These are phyloP conservation scores for Leptopterna dolabrata DNA, from an alignment of 2,888 invertebrate species.

Conservation along the genomic window DNA sequence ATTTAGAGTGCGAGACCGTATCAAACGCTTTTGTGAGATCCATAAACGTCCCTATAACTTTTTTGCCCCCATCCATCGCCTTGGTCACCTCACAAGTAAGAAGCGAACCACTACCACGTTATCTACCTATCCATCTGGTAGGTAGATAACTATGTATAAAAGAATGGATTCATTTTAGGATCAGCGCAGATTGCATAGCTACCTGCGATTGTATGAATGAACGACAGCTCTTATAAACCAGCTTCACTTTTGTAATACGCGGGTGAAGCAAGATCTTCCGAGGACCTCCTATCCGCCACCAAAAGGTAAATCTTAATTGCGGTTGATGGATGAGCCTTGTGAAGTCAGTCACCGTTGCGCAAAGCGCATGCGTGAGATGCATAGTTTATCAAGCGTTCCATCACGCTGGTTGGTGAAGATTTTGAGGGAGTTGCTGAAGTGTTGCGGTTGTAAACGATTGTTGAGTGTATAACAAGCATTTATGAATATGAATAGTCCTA, in stretches of 20 bases:
- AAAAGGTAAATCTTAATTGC: slow-evolving; percentile 8
- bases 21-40: too few relatives aligned
- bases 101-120: too few relatives aligned
- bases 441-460: background rate
- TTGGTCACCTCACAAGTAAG: too few relatives aligned
- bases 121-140: too few relatives aligned
- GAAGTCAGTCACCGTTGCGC: slow-evolving; percentile 2
- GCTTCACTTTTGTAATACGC: background rate
- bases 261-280: background rate
- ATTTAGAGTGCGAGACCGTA: too few relatives aligned
- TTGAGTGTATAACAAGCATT: background rate
- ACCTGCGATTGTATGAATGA: background rate
- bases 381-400: slow-evolving; percentile 1
- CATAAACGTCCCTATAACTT: too few relatives aligned
- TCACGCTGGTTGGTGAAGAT: background rate
- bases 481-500: background rate
- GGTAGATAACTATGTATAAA: too few relatives aligned
- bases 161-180: too few relatives aligned
- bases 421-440: background rate
- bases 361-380: slow-evolving; percentile 31
- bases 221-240: background rate
- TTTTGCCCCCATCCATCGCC: too few relatives aligned
- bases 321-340: background rate
- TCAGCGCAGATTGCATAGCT: too few relatives aligned
- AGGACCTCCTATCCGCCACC: background rate